Conservation (phyloP, 2,888 invertebrate genomes). For the Mycalesis mineus region DNA sequence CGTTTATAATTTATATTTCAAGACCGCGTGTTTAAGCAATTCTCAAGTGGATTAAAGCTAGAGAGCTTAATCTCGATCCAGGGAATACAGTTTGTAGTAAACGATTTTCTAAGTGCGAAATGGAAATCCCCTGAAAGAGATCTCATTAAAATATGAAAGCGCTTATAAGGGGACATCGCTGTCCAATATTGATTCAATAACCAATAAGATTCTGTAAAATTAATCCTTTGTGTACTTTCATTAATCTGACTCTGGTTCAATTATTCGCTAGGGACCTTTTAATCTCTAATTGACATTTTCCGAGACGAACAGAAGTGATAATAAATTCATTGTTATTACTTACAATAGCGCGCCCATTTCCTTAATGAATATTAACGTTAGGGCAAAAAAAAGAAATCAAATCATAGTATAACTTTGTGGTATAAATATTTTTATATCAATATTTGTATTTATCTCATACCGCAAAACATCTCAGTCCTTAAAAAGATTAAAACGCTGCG, state of each 20-base stretch:
- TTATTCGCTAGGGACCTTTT: conserved; percentile 51
- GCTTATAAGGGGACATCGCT: conserved; percentile 35
- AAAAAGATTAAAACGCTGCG: not conserved
- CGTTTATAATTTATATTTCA: conserved; percentile 30
- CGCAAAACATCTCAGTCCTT: not conserved
- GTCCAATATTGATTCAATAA: conserved; percentile 49
- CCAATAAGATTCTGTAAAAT: conserved; percentile 48
- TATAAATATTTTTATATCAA: too few relatives aligned
- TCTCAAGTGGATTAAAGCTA: conserved; percentile 30
- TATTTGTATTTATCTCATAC: not conserved
- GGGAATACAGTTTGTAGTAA: conserved; percentile 28
- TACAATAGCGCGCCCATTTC: conserved; percentile 32
- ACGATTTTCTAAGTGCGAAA: conserved; percentile 31
- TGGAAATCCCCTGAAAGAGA: conserved; percentile 40
- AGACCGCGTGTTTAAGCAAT: conserved; percentile 31
- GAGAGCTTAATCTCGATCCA: conserved; percentile 27
- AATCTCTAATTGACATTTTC: conserved; percentile 61
- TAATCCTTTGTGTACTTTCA: conserved; percentile 49
- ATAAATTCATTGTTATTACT: conserved; percentile 45
- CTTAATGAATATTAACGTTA: conserved; percentile 14
- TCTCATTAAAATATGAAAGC: conserved; percentile 44
- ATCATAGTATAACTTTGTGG: too few relatives aligned
- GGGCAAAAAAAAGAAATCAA: too few relatives aligned
- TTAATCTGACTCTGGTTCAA: conserved; percentile 51
- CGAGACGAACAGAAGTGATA: conserved; percentile 45